A percentile compares a stretch with the other conserved stretches of the same genome.
Evolutionary conservation across 2,113 vertebrate genomes (phyloP).

Genomic region (Onychorhynchus coronatus): DNA sequence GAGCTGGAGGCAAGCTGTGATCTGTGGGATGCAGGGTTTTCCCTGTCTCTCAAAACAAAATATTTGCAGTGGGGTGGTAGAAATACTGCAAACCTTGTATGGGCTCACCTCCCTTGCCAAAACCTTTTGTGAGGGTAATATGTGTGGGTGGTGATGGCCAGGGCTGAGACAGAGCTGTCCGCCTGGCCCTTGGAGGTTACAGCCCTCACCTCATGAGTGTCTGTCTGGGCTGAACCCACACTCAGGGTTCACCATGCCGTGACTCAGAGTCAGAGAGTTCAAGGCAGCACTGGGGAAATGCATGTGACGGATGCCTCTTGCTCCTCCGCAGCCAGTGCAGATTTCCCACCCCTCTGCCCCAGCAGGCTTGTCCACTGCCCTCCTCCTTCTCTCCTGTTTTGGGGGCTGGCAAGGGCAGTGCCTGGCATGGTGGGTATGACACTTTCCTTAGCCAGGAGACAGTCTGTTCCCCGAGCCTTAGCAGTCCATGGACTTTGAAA

Average conservation of each 20-base stretch:
- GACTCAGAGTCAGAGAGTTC: slow-evolving; percentile 18
- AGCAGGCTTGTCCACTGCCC: neutral
- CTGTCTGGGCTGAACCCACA: neutral
- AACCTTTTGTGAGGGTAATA: neutral
- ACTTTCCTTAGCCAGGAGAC: neutral
- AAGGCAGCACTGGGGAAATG: neutral
- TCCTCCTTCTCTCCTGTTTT: fast-evolving
- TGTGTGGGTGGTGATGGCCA: fast-evolving
- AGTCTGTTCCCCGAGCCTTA: neutral
- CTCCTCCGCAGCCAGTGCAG: neutral
- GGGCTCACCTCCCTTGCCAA: neutral
- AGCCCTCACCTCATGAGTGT: neutral
- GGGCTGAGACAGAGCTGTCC: neutral
- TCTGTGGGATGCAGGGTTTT: neutral
- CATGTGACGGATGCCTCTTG: neutral
- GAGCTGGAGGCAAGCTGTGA: neutral
- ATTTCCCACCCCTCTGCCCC: neutral
- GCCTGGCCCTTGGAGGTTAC: fast-evolving
- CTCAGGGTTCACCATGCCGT: neutral
- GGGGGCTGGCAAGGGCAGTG: neutral
- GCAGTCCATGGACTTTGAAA: neutral
- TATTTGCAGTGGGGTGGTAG: fast-evolving
- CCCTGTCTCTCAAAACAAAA: neutral
- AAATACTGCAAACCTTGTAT: neutral
- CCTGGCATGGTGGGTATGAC: fast-evolving